Evolutionary conservation across 2,113 vertebrate species (phyloP), one percentile per base, ranked within the genome.

Genomic region (Bostrychus sinensis): DNA sequence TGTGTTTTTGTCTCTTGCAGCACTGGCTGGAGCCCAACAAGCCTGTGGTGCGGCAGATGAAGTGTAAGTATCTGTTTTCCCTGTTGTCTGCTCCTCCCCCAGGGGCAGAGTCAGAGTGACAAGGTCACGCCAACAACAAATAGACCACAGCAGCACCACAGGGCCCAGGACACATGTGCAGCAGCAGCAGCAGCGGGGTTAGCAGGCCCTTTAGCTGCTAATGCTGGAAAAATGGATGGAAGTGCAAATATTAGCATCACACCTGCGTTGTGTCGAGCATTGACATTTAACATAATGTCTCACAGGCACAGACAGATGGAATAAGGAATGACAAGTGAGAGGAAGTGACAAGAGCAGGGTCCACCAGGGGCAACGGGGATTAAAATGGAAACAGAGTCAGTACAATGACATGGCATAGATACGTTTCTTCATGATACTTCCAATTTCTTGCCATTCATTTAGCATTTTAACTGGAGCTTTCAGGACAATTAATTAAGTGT

Each of bases 1-100:
- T 19, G 2, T 55, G 19, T 59, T 25, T 25, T 16, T 66, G 32
- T 78, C 20, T 67, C 38, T 85, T 89, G 88, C 85, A 99, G 97
- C 97, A 99, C 83, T 99, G 97, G 97, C 92, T 98, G 81, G 95
- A 99, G 83, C 95, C 96, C 73, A 98, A 95, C 86, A 99, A 98
- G 82, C 89, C 95, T 3, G 91, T 99, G 82, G 92, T 86, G 90
- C 95, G 94, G 86, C 97, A 99, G 91, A 98, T 99, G 96, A 99
- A 98, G 93, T 94, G 97, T 99, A 94, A 98, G 96, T 96, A 66
- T 89, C 12, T 45, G 16, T 38, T 62, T n/a, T 80, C 41, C 25
- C 63, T 26, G 14, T 19, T 56, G 48, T 64, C n/a, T 42, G 19
- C 36, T 50, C 51, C 16, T 51, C 25, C 25, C 25, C 16, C 2